Conservation (phyloP, 2,797 vertebrate genomes). For the Labroides dimidiatus region DNA sequence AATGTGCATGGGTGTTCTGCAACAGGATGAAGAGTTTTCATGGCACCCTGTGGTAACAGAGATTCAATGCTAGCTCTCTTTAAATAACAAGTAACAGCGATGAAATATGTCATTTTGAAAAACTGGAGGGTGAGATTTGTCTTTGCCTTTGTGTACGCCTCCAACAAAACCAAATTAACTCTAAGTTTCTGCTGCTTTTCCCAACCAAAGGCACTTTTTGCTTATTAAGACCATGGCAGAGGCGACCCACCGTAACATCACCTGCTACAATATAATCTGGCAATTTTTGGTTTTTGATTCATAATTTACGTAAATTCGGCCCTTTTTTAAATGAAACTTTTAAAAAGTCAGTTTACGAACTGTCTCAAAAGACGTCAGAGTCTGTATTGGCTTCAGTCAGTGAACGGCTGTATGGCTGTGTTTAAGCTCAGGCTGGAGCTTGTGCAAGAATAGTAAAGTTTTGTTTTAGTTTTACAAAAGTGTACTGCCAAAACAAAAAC, state of each 20-base stretch:
- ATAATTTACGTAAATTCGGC: slow-evolving; percentile 40
- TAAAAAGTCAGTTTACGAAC: slow-evolving; percentile 15
- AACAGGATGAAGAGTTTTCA: too few species aligned
- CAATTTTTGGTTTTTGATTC: slow-evolving; percentile 78
- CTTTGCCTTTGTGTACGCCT: slow-evolving; percentile 21
- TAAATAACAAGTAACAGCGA: slow-evolving; percentile 25
- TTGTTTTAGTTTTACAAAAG: too few species aligned
- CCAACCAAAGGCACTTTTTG: slow-evolving; percentile 96
- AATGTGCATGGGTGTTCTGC: too few species aligned
- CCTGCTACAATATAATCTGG: slow-evolving; percentile 55
- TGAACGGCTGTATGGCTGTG: too few species aligned
- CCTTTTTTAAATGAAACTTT: neutral
- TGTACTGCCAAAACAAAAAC: too few species aligned
- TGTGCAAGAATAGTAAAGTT: too few species aligned
- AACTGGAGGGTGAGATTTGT: slow-evolving; percentile 7
- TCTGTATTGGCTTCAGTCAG: too few species aligned
- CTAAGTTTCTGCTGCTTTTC: slow-evolving; percentile 50
- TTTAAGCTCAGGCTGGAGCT: too few species aligned
- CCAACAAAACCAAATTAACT: slow-evolving; percentile 30
- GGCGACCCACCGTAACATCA: slow-evolving; percentile 70
- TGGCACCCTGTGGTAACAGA: neutral
- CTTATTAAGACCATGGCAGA: slow-evolving; percentile 86
- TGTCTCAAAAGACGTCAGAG: slow-evolving; percentile 23
- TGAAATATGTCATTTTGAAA: slow-evolving; percentile 25
- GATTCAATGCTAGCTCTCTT: slow-evolving; percentile 14